A percentile compares a stretch with the other conserved stretches of the same genome.
Evolutionary conservation across 2,797 vertebrate species (phyloP).

Genomic region (Acipenser transmontanus): DNA sequence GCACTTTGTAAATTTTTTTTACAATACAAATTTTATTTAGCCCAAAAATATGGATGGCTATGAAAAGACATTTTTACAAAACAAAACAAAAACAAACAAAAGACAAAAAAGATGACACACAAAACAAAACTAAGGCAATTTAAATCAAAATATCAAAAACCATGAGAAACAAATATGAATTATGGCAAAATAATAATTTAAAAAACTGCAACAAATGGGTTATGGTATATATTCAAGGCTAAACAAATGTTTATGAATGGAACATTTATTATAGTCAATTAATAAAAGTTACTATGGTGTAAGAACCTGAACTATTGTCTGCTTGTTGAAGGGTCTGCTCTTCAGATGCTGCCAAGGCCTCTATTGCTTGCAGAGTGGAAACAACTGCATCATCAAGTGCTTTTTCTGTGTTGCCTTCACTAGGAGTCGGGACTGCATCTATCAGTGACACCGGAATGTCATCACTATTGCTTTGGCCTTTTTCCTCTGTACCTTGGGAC

Average conservation of each 20-base stretch:
- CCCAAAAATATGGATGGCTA: slow-evolving; percentile 40
- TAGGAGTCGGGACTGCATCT: slow-evolving; percentile 81
- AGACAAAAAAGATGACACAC: slow-evolving; percentile 41
- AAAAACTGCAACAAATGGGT: slow-evolving; percentile 48
- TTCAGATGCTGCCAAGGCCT: slow-evolving; percentile 89
- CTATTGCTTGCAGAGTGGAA: slow-evolving; percentile 86
- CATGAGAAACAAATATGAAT: slow-evolving; percentile 27
- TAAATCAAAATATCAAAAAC: slow-evolving; percentile 10
- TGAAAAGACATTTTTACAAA: slow-evolving; percentile 40
- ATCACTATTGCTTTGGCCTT: slow-evolving; percentile 51
- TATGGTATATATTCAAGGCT: slow-evolving; percentile 44
- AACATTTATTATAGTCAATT: slow-evolving; percentile 72
- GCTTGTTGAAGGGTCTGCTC: slow-evolving; percentile 78
- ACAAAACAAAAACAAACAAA: slow-evolving; percentile 48
- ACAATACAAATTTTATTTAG: slow-evolving; percentile 47
- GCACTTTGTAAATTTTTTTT: slow-evolving; percentile 48
- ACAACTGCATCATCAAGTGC: slow-evolving; percentile 79
- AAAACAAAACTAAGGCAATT: slow-evolving; percentile 25
- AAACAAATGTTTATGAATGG: slow-evolving; percentile 66
- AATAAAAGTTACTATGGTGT: slow-evolving; percentile 96
- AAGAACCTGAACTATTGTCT: slow-evolving; percentile 97
- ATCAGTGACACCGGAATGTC: slow-evolving; percentile 97
- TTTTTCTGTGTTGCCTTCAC: slow-evolving; percentile 69
- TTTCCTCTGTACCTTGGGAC: slow-evolving; percentile 44
- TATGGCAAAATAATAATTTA: slow-evolving; percentile 40